A percentile compares a stretch with the other conserved stretches of the same genome.
Evolutionary conservation across 2,888 invertebrate genomes (phyloP).

Genomic region (Chymomyza fuscimana): DNA sequence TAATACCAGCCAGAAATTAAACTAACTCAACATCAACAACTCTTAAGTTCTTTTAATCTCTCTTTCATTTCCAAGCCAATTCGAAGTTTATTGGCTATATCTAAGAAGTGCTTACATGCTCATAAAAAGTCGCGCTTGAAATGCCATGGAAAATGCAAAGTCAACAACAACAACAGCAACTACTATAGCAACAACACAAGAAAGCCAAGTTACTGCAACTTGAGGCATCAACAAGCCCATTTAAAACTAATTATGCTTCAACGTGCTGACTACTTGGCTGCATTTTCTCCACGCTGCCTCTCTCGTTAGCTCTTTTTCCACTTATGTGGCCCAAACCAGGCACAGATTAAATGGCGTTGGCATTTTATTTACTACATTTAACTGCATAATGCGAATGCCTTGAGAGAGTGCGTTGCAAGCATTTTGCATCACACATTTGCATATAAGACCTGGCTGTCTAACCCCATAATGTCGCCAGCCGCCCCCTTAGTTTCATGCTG

Average conservation of each 20-base stretch:
- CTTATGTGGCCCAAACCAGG: background rate
- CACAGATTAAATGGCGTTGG: constrained; percentile 62
- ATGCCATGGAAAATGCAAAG: background rate
- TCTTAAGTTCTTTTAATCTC: background rate
- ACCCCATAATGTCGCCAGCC: background rate
- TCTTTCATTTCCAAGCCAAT: background rate
- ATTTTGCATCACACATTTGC: constrained; percentile 58
- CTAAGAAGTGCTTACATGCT: background rate
- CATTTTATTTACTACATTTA: constrained; percentile 74
- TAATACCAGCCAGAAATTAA: background rate
- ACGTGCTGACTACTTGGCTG: constrained; percentile 50
- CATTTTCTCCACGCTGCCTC: constrained; percentile 27
- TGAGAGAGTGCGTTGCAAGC: constrained; percentile 51
- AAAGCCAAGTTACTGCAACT: constrained; percentile 28
- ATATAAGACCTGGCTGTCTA: background rate
- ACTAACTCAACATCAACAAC: background rate
- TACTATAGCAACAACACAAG: background rate
- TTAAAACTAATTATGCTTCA: constrained; percentile 67
- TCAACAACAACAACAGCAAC: background rate
- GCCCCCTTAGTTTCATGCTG: background rate
- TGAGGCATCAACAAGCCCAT: constrained; percentile 61
- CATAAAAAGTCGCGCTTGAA: background rate
- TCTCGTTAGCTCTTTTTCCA: background rate
- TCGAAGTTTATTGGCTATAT: background rate
- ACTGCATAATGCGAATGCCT: constrained; percentile 60